Conservation (phyloP, 2,888 invertebrate species). For the Eumerus sabulonum region DNA sequence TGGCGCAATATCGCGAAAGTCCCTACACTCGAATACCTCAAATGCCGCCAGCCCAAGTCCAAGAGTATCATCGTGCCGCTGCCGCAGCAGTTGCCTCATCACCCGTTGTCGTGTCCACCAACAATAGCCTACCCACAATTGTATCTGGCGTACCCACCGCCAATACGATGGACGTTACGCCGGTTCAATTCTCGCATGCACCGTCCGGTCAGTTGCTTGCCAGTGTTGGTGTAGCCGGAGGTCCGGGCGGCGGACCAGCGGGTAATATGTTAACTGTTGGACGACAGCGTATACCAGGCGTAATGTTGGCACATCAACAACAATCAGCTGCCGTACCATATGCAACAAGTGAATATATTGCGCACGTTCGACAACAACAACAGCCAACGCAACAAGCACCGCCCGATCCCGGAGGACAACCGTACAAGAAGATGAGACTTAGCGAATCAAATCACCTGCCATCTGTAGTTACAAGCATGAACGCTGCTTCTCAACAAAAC, state of each 20-base stretch:
- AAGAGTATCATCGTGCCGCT: slow-evolving; percentile 74
- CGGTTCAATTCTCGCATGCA: slow-evolving; percentile 55
- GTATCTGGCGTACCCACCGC: slow-evolving; percentile 85
- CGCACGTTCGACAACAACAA: slow-evolving; percentile 73
- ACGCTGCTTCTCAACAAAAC: slow-evolving; percentile 76
- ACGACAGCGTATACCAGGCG: slow-evolving; percentile 71
- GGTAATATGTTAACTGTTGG: slow-evolving; percentile 72
- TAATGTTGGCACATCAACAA: slow-evolving; percentile 72
- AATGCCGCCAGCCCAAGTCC: slow-evolving; percentile 74
- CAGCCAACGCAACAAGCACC: slow-evolving; percentile 74
- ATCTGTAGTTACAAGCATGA: slow-evolving; percentile 81
- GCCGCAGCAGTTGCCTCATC: slow-evolving; percentile 71
- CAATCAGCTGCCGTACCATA: slow-evolving; percentile 76
- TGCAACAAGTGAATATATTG: slow-evolving; percentile 76
- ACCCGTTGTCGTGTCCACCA: slow-evolving; percentile 72
- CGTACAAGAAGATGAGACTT: slow-evolving; percentile 76
- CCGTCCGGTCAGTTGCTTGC: slow-evolving; percentile 71
- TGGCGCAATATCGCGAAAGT: slow-evolving; percentile 77
- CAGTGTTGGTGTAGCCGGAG: slow-evolving; percentile 69
- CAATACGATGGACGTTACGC: slow-evolving; percentile 72
- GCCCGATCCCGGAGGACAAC: slow-evolving; percentile 78
- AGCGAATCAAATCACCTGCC: slow-evolving; percentile 78
- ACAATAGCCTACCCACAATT: slow-evolving; percentile 73
- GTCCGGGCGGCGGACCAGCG: slow-evolving; percentile 46
- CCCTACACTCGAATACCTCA: slow-evolving; percentile 78